phyloP scores from a whole-genome alignment of 1,140 invertebrate genomes.

The Drosophila subobscura region DNA sequence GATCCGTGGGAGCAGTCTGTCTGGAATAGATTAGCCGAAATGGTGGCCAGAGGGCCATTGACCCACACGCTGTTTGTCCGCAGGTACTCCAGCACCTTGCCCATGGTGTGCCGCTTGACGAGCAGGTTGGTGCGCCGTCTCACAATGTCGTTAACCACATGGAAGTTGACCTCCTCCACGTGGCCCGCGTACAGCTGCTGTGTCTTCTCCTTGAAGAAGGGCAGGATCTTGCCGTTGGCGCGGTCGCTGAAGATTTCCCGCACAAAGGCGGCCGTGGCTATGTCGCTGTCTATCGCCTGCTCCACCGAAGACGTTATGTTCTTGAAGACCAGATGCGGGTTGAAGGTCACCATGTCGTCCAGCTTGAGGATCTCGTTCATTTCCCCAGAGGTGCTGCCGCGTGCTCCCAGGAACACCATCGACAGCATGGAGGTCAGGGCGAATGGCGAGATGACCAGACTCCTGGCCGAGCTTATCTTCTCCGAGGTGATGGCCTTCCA shows the following conservation, averaged over 20 bases:
- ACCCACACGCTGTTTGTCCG: conserved; percentile 88
- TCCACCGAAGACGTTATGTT: conserved; percentile 91
- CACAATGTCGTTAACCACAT: conserved; percentile 90
- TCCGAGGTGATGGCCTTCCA: conserved; percentile 89
- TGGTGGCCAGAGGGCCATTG: conserved; percentile 89
- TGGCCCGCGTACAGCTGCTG: conserved; percentile 93
- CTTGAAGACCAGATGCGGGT: conserved; percentile 92
- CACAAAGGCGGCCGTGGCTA: conserved; percentile 90
- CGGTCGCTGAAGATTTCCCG: conserved; percentile 91
- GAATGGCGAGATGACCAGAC: conserved; percentile 93
- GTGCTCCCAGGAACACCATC: conserved; percentile 94
- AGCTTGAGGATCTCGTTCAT: conserved; percentile 94
- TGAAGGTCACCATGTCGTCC: conserved; percentile 94
- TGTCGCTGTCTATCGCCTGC: conserved; percentile 86
- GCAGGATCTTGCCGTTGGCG: conserved; percentile 89
- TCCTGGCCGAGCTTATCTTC: conserved; percentile 89
- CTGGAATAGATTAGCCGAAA: conserved; percentile 92
- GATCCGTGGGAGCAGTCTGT: conserved; percentile 90
- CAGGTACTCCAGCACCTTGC: conserved; percentile 90
- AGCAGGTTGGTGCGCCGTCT: conserved; percentile 90
- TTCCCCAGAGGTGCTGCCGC: conserved; percentile 93
- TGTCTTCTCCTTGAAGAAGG: conserved; percentile 93
- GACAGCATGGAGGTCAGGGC: conserved; percentile 92
- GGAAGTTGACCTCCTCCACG: conserved; percentile 92
- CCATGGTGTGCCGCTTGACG: conserved; percentile 90